These are phyloP conservation scores for Lymantria dispar DNA, from an alignment of 2,888 invertebrate genomes.

Conservation along the genomic window DNA sequence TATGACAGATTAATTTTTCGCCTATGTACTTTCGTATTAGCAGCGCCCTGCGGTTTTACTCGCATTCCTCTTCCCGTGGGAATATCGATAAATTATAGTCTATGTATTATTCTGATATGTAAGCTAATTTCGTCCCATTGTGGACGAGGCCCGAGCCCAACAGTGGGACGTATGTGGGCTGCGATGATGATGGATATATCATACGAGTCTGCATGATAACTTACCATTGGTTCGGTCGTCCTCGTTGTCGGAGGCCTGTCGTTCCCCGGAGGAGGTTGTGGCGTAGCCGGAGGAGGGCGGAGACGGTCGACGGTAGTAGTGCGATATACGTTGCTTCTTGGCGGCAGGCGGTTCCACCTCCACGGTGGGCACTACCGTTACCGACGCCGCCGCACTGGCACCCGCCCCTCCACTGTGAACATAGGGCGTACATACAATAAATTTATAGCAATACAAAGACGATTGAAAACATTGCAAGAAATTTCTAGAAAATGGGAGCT, in stretches of 20 bases:
- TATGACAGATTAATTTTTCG: no score
- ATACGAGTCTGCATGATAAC: not conserved
- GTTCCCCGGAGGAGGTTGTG: conserved; percentile 75
- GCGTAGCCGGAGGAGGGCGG: conserved; percentile 73
- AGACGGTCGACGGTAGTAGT: conserved; percentile 85
- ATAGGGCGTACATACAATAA: not conserved
- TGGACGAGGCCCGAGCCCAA: no score
- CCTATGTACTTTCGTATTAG: no score
- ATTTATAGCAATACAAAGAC: no score
- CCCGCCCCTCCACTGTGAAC: conserved; percentile 1
- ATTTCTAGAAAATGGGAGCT: no score
- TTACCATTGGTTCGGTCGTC: conserved; percentile 66
- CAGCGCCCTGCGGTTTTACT: no score
- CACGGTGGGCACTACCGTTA: conserved; percentile 76
- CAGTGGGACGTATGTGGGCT: no score
- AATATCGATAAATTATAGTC: no score
- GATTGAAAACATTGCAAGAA: no score
- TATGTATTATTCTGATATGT: no score
- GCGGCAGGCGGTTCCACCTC: conserved; percentile 82
- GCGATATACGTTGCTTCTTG: conserved; percentile 93
- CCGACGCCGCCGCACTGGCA: conserved; percentile 8
- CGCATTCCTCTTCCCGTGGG: no score
- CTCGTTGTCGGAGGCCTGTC: conserved; percentile 79
- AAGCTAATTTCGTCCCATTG: no score
- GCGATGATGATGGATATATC: not conserved